phyloP scores from a whole-genome alignment of 2,797 vertebrate species.

The Sebastes minor region DNA sequence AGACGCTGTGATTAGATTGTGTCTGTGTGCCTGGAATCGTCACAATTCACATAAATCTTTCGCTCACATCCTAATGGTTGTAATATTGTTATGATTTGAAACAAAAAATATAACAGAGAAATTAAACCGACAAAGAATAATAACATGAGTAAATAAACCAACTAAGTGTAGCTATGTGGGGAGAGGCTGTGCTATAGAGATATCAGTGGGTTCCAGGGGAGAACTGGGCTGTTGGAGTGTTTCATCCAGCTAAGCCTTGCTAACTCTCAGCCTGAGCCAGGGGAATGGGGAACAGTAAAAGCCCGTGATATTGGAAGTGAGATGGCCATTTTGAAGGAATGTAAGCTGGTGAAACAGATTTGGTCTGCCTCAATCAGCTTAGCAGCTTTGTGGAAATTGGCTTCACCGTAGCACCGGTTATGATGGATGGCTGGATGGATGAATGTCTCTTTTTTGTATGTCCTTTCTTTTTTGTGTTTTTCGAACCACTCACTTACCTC shows the following conservation, averaged over 20 bases:
- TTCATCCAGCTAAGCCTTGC: conserved; percentile 85
- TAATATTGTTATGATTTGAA: conserved; percentile 41
- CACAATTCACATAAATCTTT: conserved; percentile 42
- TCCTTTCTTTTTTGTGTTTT: conserved; percentile 58
- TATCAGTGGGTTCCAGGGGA: conserved; percentile 82
- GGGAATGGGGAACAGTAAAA: conserved; percentile 86
- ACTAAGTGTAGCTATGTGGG: conserved; percentile 66
- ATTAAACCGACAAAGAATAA: conserved; percentile 66
- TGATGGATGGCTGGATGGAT: conserved; percentile 81
- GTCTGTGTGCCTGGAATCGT: conserved; percentile 21
- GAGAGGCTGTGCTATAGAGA: conserved; percentile 81
- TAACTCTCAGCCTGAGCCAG: conserved; percentile 84
- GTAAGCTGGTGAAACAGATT: conserved; percentile 89
- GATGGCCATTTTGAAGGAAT: conserved; percentile 89
- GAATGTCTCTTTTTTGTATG: conserved; percentile 73
- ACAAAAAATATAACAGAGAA: conserved; percentile 35
- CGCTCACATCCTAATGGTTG: conserved; percentile 29
- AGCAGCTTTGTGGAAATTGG: conserved; percentile 88
- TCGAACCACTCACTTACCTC: conserved; percentile 63
- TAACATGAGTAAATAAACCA: conserved; percentile 69
- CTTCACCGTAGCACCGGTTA: conserved; percentile 80
- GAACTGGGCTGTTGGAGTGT: conserved; percentile 82
- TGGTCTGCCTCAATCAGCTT: conserved; percentile 88
- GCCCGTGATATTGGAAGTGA: conserved; percentile 88
- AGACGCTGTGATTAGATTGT: conserved; percentile 43